Conservation (phyloP, 2,888 invertebrate genomes). For the Synanthedon tipuliformis region DNA sequence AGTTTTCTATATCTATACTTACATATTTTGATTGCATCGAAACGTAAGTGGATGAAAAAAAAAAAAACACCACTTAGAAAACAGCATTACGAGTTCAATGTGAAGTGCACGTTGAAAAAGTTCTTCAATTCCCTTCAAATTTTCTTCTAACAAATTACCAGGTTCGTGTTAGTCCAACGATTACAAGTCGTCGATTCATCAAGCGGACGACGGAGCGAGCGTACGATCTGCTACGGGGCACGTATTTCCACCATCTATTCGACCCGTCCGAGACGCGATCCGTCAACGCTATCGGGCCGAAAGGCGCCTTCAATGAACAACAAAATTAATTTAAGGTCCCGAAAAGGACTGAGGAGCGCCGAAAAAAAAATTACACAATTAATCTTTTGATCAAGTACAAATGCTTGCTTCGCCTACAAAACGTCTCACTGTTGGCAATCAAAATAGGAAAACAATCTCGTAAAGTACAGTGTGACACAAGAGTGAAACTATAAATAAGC, state of each 20-base stretch:
- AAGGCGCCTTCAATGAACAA: conserved; percentile 38
- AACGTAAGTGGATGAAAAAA: too few species aligned
- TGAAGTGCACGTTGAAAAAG: conserved; percentile 4
- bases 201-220: conserved; percentile 21
- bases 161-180: conserved; percentile 57
- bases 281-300: conserved; percentile 54
- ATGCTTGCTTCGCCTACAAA: not conserved
- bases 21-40: too few species aligned
- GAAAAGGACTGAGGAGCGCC: not conserved
- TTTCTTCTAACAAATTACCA: conserved; percentile 42
- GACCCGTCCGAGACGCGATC: conserved; percentile 48
- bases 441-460: not conserved
- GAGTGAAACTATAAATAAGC: conserved; percentile 21
- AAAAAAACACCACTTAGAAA: too few species aligned
- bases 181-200: conserved; percentile 64
- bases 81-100: too few species aligned
- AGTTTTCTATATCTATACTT: too few species aligned
- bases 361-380: not conserved
- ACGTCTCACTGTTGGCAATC: not conserved
- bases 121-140: conserved; percentile 7
- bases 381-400: not conserved
- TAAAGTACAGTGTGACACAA: not conserved
- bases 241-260: conserved; percentile 59
- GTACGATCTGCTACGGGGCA: conserved; percentile 41
- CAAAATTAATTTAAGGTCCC: conserved; percentile 39